Evolutionary conservation across 2,113 vertebrate species (phyloP).

Genomic region (Oncorhynchus tshawytscha): DNA sequence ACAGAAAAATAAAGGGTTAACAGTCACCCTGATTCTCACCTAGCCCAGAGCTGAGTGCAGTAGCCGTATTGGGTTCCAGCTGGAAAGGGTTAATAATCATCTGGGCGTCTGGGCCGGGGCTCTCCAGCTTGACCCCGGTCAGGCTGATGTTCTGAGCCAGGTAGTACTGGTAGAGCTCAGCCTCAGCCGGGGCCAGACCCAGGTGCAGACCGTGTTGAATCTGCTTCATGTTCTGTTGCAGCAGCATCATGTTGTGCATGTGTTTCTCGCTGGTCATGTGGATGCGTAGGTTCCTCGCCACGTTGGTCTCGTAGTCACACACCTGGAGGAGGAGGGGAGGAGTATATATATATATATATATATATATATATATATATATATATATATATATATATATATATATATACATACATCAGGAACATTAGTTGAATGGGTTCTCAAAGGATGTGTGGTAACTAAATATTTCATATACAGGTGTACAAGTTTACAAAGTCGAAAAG

Average conservation of each 20-base stretch:
- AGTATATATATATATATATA: too few relatives aligned
- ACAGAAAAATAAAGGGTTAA: background rate
- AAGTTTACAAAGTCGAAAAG: too few relatives aligned
- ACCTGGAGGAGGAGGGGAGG: constrained; percentile 63
- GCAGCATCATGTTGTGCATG: constrained; percentile 99
- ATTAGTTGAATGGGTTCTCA: too few relatives aligned
- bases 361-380: too few relatives aligned
- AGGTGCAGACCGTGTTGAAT: constrained; percentile 98
- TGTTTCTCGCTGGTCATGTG: constrained; percentile 99
- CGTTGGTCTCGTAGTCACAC: constrained; percentile 98
- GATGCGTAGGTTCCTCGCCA: constrained; percentile 95
- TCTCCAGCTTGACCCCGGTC: constrained; percentile 96
- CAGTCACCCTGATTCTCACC: constrained; percentile 73
- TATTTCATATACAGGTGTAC: too few relatives aligned
- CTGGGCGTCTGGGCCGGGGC: constrained; percentile 84
- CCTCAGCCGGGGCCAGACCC: constrained; percentile 93
- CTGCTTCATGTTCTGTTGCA: constrained; percentile 99
- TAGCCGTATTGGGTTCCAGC: constrained; percentile 87
- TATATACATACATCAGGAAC: too few relatives aligned
- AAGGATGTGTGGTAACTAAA: too few relatives aligned
- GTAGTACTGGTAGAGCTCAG: constrained; percentile 99
- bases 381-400: too few relatives aligned
- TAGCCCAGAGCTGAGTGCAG: constrained; percentile 83
- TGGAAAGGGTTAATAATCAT: constrained; percentile 94
- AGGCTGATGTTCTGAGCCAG: constrained; percentile 98